Percentiles rank a stretch among this genome's conserved stretches.
Evolutionary conservation across 2,888 invertebrate species (phyloP).

Genomic region (Eristalinus sepulchralis): DNA sequence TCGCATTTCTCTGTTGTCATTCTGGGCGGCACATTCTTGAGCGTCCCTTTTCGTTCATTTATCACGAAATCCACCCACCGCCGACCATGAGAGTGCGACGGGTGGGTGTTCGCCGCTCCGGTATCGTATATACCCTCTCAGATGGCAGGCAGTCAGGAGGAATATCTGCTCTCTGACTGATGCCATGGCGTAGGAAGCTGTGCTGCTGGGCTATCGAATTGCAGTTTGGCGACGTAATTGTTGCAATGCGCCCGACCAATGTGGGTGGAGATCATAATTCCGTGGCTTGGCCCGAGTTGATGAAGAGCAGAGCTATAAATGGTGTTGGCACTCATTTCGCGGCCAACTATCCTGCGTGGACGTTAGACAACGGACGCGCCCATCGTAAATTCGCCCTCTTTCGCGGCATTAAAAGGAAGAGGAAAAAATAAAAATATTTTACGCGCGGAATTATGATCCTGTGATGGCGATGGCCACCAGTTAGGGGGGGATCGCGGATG

Average conservation of each 20-base stretch:
- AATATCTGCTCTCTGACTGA: neutral
- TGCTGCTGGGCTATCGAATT: neutral
- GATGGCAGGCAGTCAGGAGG: neutral
- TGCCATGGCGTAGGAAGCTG: neutral
- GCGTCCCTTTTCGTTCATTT: conserved; percentile 23
- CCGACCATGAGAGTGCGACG: neutral
- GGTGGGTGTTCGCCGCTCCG: neutral
- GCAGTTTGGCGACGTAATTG: neutral
- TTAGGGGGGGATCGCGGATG: neutral
- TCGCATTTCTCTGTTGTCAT: conserved; percentile 4
- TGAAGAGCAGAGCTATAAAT: neutral
- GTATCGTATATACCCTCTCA: conserved; percentile 22
- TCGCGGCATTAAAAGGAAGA: neutral
- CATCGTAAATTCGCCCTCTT: neutral
- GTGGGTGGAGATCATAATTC: neutral
- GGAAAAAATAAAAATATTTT: neutral
- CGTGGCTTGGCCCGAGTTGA: neutral
- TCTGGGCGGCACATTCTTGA: conserved; percentile 25
- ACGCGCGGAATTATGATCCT: neutral
- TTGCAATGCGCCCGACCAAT: neutral
- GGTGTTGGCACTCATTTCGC: neutral
- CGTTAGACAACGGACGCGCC: neutral
- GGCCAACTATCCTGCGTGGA: neutral
- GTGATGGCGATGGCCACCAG: neutral
- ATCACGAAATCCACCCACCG: conserved; percentile 49